phyloP scores from a whole-genome alignment of 2,113 vertebrate genomes.

The Leptosomus discolor region DNA sequence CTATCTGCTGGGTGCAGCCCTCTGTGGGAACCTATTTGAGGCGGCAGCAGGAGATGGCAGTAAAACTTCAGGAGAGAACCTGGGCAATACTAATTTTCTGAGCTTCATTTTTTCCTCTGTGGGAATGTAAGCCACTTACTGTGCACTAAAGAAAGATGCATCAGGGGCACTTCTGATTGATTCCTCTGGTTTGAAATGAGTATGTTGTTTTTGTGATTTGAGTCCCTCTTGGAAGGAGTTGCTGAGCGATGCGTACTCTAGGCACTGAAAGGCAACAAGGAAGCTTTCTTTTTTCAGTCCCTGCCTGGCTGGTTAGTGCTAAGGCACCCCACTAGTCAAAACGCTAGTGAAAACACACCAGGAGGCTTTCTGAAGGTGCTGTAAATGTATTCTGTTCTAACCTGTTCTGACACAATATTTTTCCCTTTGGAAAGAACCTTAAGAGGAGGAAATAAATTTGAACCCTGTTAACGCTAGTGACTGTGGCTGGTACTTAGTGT shows the following conservation, averaged over 20 bases:
- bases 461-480: background rate
- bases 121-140: background rate
- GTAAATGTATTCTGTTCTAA: background rate
- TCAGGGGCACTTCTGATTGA: background rate
- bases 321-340: background rate
- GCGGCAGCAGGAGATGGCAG: background rate
- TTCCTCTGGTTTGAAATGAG: background rate
- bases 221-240: background rate
- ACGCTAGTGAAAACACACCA: background rate
- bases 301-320: background rate
- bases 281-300: background rate
- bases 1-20: background rate
- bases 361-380: background rate
- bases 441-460: background rate
- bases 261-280: background rate
- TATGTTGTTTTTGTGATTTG: background rate
- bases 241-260: background rate
- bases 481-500: background rate
- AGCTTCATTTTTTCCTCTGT: background rate
- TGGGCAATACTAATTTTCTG: background rate
- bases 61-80: background rate
- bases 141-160: background rate
- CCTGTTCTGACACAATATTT: background rate
- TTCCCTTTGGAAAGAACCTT: conserved; percentile 3
- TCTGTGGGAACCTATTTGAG: background rate